A percentile compares a stretch with the other conserved stretches of the same genome.
Conservation (phyloP, 2,797 vertebrate species). For the Pseudotriccus pelzelni region DNA sequence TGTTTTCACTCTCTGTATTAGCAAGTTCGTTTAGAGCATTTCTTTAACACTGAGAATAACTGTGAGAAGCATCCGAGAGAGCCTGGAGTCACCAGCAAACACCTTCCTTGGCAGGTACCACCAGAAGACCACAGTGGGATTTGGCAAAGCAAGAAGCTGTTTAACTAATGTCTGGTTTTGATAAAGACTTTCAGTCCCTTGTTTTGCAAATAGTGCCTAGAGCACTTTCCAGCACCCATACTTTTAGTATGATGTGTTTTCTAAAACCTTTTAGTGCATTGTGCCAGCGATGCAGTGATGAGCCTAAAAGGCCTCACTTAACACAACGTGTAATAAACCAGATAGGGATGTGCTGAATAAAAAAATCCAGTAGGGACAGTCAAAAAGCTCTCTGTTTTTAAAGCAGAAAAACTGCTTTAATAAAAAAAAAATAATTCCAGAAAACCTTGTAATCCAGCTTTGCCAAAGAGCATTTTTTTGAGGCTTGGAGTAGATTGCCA, state of each 20-base stretch:
- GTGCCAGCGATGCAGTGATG: background rate
- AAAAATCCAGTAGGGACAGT: background rate
- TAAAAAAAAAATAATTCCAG: background rate
- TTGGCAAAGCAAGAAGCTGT: background rate
- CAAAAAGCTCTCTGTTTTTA: background rate
- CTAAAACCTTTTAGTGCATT: conserved; percentile 38
- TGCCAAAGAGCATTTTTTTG: background rate
- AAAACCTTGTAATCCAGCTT: background rate
- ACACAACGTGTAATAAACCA: background rate
- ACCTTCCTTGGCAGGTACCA: fast-evolving
- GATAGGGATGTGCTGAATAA: background rate
- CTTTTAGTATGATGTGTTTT: background rate
- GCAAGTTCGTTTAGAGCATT: background rate
- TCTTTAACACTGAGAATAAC: background rate
- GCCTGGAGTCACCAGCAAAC: background rate
- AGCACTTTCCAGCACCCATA: background rate
- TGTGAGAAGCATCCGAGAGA: background rate
- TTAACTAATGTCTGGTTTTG: background rate
- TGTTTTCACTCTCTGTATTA: background rate
- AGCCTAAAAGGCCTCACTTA: conserved; percentile 27
- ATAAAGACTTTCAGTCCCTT: background rate
- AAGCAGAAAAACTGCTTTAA: background rate
- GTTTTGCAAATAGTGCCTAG: background rate
- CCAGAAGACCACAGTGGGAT: fast-evolving
- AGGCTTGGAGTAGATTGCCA: background rate